Evolutionary conservation across 1,140 invertebrate genomes (phyloP).

Genomic region (Hylaeus anthracinus): DNA sequence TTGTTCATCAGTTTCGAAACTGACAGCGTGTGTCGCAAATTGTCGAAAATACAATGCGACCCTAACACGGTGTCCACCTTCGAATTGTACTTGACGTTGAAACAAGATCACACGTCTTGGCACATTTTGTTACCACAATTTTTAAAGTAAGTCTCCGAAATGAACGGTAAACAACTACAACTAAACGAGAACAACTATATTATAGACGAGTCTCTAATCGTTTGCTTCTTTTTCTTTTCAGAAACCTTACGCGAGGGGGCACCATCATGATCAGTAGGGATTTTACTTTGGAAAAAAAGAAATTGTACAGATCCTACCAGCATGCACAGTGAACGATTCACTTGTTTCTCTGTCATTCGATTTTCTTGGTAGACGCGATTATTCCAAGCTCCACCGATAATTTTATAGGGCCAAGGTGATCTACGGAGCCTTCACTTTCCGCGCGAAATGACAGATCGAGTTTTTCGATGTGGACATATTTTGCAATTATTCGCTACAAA

Average conservation of each 20-base stretch:
- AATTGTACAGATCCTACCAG: constrained; percentile 89
- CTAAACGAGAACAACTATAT: not conserved
- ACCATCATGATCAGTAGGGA: constrained; percentile 92
- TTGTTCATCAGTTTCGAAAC: constrained; percentile 89
- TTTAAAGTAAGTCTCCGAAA: constrained; percentile 86
- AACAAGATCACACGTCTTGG: constrained; percentile 91
- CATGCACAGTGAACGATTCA: constrained; percentile 72
- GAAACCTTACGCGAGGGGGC: constrained; percentile 90
- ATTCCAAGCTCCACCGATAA: not conserved
- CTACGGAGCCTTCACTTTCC: not conserved
- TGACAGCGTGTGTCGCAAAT: constrained; percentile 82
- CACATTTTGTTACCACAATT: constrained; percentile 91
- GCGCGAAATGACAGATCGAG: not conserved
- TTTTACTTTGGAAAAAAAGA: constrained; percentile 92
- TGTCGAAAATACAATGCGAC: constrained; percentile 89
- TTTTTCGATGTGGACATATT: not conserved
- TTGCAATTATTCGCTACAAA: not conserved
- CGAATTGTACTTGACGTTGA: constrained; percentile 91
- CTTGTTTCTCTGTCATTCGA: not conserved
- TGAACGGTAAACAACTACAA: too few relatives aligned
- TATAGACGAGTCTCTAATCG: not conserved
- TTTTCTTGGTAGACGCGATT: not conserved
- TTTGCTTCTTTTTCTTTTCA: constrained; percentile 77
- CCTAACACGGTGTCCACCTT: constrained; percentile 91
- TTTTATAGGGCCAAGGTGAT: not conserved